Conservation (phyloP, 2,888 invertebrate genomes). For the Coleophora deauratella region DNA sequence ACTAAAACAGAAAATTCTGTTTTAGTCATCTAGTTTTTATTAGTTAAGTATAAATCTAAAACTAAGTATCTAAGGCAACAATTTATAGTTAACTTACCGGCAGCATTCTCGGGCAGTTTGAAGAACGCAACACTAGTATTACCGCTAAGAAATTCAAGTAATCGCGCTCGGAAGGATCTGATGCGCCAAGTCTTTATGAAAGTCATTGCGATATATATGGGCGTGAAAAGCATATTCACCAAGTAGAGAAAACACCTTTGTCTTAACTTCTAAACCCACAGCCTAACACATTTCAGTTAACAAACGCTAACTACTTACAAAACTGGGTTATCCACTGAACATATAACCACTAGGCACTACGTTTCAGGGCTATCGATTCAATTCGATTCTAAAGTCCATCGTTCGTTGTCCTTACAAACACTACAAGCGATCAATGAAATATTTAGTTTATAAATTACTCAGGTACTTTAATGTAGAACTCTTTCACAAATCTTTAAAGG, state of each 20-base stretch:
- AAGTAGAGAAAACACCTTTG: too few relatives aligned
- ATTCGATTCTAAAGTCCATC: conserved; percentile 64
- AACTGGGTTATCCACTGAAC: conserved; percentile 63
- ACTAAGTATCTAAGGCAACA: too few relatives aligned
- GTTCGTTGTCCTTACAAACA: neutral
- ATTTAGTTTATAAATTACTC: conserved; percentile 7
- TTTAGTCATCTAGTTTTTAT: too few relatives aligned
- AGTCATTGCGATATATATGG: conserved; percentile 89
- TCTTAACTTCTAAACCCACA: neutral
- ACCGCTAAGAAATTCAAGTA: conserved; percentile 75
- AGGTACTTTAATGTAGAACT: too few relatives aligned
- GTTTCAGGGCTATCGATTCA: too few relatives aligned
- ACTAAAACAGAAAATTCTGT: too few relatives aligned
- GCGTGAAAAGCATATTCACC: conserved; percentile 80
- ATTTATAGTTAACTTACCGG: conserved; percentile 33
- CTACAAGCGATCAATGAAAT: conserved; percentile 3
- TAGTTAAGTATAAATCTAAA: too few relatives aligned
- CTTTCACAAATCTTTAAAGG: too few relatives aligned
- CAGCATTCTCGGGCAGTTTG: conserved; percentile 71
- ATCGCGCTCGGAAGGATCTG: conserved; percentile 78
- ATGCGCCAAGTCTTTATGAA: conserved; percentile 87
- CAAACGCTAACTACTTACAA: conserved; percentile 8
- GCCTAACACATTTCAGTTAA: conserved; percentile 1
- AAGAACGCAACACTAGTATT: conserved; percentile 76
- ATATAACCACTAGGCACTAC: too few relatives aligned